phyloP scores from a whole-genome alignment of 1,140 invertebrate genomes.

The Rhizoglyphus robini region DNA sequence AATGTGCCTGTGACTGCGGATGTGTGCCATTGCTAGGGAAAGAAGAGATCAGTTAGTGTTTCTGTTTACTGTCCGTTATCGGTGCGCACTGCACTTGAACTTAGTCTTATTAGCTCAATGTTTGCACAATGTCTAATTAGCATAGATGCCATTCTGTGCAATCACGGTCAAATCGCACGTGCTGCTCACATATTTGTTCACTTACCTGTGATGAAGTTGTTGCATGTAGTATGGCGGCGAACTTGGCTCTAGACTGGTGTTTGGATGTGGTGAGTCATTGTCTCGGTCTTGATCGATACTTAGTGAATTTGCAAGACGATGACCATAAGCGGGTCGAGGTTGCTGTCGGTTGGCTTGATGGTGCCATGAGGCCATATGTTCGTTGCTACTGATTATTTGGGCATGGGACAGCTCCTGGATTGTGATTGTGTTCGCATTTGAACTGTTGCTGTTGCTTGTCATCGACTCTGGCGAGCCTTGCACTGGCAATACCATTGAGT shows the following conservation, averaged over 20 bases:
- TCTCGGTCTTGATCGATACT: background rate
- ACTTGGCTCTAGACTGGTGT: background rate
- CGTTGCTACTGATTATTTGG: background rate
- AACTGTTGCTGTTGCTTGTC: background rate
- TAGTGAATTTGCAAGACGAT: too few species aligned
- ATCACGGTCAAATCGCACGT: too few species aligned
- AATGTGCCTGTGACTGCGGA: background rate
- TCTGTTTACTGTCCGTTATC: background rate
- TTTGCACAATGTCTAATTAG: too few species aligned
- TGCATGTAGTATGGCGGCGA: background rate
- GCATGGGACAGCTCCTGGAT: slow-evolving; percentile 11
- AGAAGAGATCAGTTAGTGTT: background rate
- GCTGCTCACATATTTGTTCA: too few species aligned
- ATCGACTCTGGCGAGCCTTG: background rate
- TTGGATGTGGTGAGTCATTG: background rate
- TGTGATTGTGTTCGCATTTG: background rate
- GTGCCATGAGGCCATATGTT: background rate
- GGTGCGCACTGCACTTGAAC: background rate
- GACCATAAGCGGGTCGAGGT: background rate
- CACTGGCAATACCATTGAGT: background rate
- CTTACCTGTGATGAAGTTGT: slow-evolving; percentile 1
- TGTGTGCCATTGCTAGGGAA: background rate
- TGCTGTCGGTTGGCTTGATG: background rate
- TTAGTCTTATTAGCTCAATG: too few species aligned
- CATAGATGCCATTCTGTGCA: too few species aligned